Conservation (phyloP, 2,888 invertebrate species). For the Pseudococcus jackbeardsleyi region DNA sequence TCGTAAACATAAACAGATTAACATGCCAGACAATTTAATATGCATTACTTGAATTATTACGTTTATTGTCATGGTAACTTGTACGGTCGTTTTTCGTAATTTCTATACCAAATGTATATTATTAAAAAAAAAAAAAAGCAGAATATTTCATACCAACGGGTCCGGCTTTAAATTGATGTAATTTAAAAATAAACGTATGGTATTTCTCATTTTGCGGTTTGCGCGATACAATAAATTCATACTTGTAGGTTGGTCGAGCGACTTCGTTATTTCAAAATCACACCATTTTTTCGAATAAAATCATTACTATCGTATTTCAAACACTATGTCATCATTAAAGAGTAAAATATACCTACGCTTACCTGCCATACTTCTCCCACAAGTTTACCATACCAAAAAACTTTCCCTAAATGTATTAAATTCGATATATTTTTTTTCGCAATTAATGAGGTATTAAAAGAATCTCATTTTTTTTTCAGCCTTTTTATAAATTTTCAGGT, state of each 20-base stretch:
- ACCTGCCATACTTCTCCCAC: background rate
- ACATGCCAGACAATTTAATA: constrained; percentile 43
- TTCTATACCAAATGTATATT: constrained; percentile 29
- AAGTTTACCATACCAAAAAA: background rate
- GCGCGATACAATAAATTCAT: background rate
- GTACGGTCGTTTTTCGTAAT: constrained; percentile 28
- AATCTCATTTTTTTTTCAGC: background rate
- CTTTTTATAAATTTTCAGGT: no score
- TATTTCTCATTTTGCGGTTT: constrained; percentile 3
- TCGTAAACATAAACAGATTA: constrained; percentile 42
- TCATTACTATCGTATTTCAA: constrained; percentile 45
- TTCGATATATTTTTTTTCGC: background rate
- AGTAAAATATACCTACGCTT: constrained; percentile 1
- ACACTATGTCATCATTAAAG: constrained; percentile 36
- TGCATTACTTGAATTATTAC: constrained; percentile 42
- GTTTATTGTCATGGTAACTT: constrained; percentile 43
- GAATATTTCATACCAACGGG: constrained; percentile 4
- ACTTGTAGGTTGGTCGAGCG: background rate
- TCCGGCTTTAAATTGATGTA: constrained; percentile 32
- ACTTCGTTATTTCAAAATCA: constrained; percentile 43
- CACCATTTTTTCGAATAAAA: constrained; percentile 16
- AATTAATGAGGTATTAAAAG: background rate
- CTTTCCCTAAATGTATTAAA: background rate
- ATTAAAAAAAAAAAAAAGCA: constrained; percentile 1
- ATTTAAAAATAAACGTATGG: constrained; percentile 26